A percentile compares a stretch with the other conserved stretches of the same genome.
phyloP scores from a whole-genome alignment of 2,888 invertebrate species.

The Sphinx pinastri region DNA sequence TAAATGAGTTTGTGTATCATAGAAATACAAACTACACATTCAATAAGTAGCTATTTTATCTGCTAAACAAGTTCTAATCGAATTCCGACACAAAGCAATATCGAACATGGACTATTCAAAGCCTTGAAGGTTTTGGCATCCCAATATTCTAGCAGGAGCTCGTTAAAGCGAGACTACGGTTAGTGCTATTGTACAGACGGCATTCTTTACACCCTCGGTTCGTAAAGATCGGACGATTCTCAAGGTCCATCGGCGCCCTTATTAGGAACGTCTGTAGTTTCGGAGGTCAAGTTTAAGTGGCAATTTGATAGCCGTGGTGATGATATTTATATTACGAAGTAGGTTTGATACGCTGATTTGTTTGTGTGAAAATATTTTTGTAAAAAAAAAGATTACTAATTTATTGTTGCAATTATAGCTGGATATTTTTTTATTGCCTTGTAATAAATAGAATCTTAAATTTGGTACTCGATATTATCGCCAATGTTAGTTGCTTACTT shows the following conservation, averaged over 20 bases:
- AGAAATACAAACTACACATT: too few relatives aligned
- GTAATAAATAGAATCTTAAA: background rate
- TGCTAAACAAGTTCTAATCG: background rate
- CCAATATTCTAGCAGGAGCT: constrained; percentile 42
- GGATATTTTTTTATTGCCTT: background rate
- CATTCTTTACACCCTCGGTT: constrained; percentile 58
- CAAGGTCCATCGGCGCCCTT: constrained; percentile 56
- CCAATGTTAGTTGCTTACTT: background rate
- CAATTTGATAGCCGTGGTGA: constrained; percentile 31
- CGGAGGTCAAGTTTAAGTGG: constrained; percentile 48
- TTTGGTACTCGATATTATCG: too few relatives aligned
- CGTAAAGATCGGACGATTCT: constrained; percentile 53
- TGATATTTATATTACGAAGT: background rate
- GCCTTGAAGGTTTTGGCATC: constrained; percentile 42
- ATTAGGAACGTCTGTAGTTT: constrained; percentile 52
- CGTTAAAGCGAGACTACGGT: constrained; percentile 49
- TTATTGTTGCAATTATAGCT: too few relatives aligned
- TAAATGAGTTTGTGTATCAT: too few relatives aligned
- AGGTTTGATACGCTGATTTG: too few relatives aligned
- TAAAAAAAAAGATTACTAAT: too few relatives aligned
- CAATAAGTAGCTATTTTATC: background rate
- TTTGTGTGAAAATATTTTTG: too few relatives aligned
- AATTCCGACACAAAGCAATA: constrained; percentile 31
- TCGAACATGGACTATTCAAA: constrained; percentile 1
- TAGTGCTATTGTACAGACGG: constrained; percentile 53